A percentile compares a stretch with the other conserved stretches of the same genome.
Evolutionary conservation across 2,113 vertebrate species (phyloP).

Genomic region (Rhinichthys klamathensis): DNA sequence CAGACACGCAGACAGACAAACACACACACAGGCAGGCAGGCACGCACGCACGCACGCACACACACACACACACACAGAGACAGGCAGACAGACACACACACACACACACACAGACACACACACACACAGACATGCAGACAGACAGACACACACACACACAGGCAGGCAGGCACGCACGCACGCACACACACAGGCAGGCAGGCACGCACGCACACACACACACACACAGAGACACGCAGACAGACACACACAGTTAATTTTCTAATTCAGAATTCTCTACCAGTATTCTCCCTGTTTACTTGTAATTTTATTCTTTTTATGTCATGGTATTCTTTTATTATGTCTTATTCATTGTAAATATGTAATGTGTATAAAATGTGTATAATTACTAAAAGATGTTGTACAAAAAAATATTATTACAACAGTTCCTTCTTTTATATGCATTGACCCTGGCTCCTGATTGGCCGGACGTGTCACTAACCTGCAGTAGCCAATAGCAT

Average conservation of each 20-base stretch:
- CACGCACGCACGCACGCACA: too few species aligned
- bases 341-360: not conserved
- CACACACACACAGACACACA: not conserved
- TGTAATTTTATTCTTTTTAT: too few species aligned
- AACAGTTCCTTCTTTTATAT: not conserved
- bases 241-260: too few species aligned
- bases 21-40: too few species aligned
- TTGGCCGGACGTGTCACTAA: constrained; percentile 55
- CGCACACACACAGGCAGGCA: not conserved
- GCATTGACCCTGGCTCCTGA: not conserved
- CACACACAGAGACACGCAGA: not conserved
- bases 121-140: not conserved
- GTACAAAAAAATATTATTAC: not conserved
- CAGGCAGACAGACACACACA: not conserved
- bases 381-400: not conserved
- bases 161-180: not conserved
- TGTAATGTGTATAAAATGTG: too few species aligned
- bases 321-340: too few species aligned
- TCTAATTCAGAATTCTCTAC: too few species aligned
- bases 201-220: not conserved
- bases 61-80: too few species aligned
- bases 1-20: too few species aligned
- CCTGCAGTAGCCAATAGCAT: constrained; percentile 90
- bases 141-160: not conserved
- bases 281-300: too few species aligned